Base-by-base conservation (phyloP, 2,888 invertebrate species). In the Cryptophagus acutangulus region DNA sequence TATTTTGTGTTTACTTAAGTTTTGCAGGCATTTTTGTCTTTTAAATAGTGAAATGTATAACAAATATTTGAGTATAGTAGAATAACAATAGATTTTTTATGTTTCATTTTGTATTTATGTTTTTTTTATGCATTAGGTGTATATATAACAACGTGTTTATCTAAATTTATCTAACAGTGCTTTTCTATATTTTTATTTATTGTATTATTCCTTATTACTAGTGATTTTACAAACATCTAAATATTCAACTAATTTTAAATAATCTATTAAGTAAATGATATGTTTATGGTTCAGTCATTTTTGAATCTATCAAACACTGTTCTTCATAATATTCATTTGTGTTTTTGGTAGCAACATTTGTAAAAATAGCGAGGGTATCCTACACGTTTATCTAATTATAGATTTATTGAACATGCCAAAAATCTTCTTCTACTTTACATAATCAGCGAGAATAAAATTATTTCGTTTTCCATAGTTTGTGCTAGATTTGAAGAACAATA, bases 151-250 rank as follows among this genome's bases (percentile, higher is more conserved):
- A 31, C 16, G 31, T 31, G 31, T 31, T 31, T 31, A 3, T 15
- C 14, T 31, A 31, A 16, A 31, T 15, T 8, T 31, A 13, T 13
- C 31, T 31, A 31, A 31, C 12, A 16, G 31, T 31, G 31, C 16
- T 28, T 10, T n/a, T 4, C 10, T 28, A 28, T 28, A 6, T 6
- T 31, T 31, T 15, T 31, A 15, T 31, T 12, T 31, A 10, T 31
- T 3, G 13, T 31, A 5, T 31, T 31, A 3, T 31, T 15, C 8
- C 31, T 31, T 31, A 31, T n/a, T 3, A 31, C 31, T 31, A 31
- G 31, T 31, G 31, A 31, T 15, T n/a, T 31, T 31, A 31, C 31
- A 31, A 12, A 31, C 16, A 13, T 31, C 31, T 31, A 31, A 31
- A 31, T n/a, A 20, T 20, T 20, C 6, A 20, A 20, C 24, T 20